These are phyloP conservation scores for Oryzias melastigma DNA, from an alignment of 2,113 vertebrate genomes.

Conservation along the genomic window DNA sequence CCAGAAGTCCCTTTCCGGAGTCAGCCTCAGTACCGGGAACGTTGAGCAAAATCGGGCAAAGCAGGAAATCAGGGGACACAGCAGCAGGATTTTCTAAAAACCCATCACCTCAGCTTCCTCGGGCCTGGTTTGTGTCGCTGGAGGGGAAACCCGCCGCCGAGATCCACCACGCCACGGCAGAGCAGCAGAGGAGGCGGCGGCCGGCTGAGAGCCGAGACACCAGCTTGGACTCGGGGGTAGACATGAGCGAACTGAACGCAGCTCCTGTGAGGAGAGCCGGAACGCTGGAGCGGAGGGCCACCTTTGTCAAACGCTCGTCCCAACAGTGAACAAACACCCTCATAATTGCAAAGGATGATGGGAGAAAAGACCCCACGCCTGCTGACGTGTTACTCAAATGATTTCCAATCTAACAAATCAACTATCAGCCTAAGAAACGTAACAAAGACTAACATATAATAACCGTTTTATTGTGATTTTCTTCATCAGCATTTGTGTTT, in stretches of 20 bases:
- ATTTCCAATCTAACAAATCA: too few species aligned
- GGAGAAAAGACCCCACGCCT: too few species aligned
- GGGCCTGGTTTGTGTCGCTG: slow-evolving; percentile 92
- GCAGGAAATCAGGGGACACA: slow-evolving; percentile 75
- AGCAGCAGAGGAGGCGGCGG: slow-evolving; percentile 82
- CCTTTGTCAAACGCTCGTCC: slow-evolving; percentile 82
- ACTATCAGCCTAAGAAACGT: too few species aligned
- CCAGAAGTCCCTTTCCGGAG: slow-evolving; percentile 81
- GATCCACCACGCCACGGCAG: slow-evolving; percentile 85
- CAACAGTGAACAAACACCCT: slow-evolving; percentile 8
- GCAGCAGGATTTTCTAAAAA: slow-evolving; percentile 80
- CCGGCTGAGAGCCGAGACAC: slow-evolving; percentile 86
- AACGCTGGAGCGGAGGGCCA: slow-evolving; percentile 82
- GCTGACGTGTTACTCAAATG: too few species aligned
- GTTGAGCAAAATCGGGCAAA: slow-evolving; percentile 79
- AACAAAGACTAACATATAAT: too few species aligned
- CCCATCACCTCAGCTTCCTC: slow-evolving; percentile 80
- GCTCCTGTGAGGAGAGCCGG: slow-evolving; percentile 63
- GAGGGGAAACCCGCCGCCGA: slow-evolving; percentile 88
- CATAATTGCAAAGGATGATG: too few species aligned
- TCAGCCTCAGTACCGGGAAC: slow-evolving; percentile 89
- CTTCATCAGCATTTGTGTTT: too few species aligned
- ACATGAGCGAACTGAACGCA: slow-evolving; percentile 85
- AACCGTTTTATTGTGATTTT: too few species aligned
- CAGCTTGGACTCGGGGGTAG: slow-evolving; percentile 91